Base-by-base conservation (phyloP, 2,797 vertebrate genomes). In the Myiotriccus ornatus region DNA sequence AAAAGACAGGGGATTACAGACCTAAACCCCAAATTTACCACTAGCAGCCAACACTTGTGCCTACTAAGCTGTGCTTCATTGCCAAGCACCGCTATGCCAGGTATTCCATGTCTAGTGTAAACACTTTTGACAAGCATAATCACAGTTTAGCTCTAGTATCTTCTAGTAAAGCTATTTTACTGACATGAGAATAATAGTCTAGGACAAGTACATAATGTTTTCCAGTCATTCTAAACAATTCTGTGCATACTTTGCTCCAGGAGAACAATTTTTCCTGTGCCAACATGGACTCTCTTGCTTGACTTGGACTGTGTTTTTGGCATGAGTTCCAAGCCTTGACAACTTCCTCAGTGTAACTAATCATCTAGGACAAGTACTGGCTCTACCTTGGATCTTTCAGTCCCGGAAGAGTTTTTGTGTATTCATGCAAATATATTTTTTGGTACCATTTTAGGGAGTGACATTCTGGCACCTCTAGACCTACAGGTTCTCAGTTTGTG, bases 71-170 rank as follows among this genome's bases (percentile, higher is more conserved):
- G 57, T 30, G 25, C 47, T 59, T 88, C 73, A 35, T 49, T 94
- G 87, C 88, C 77, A 90, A 91, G 88, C 30, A 52, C 65, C 0
- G 0, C 87, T 76, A 59, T 82, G 83, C 87, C 94, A 95, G 94
- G 85, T 94, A 86, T 84, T 91, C 63, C 70, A 52, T 93, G 93
- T 91, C 85, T 93, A 53, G 27, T 79, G 76, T 90, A 94, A 96
- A 95, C 90, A 91, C 15, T 87, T 91, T 90, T 96, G 96, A 96
- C 94, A 95, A 84, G 85, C 77, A 91, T 91, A 95, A 96, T 95
- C 96, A 95, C 83, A 82, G 90, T 96, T 96, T 93, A 93, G 67
- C 63, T 93, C 47, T 14, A 82, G 76, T 94, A 87, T 94, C 88
- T 95, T 91, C 83, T 76, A 37, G 70, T 84, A 90, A 94, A 94